Evolutionary conservation across 2,113 vertebrate genomes (phyloP), one percentile per base, ranked within the genome.

Genomic region (Sinosuthora webbiana): DNA sequence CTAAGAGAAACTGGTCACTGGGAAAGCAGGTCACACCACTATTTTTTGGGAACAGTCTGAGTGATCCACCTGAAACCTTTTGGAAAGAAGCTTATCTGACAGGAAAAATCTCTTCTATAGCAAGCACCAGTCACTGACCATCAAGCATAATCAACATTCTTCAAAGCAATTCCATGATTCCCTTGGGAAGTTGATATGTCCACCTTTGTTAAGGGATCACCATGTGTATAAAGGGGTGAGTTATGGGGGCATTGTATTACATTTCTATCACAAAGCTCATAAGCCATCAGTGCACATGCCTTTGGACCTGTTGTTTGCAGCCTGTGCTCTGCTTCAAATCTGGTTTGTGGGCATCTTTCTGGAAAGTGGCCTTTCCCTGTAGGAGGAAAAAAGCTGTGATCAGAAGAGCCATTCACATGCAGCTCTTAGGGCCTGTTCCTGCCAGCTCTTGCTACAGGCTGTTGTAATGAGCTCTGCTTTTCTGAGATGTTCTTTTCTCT

Each of bases 401-500:
- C 83, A 44, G 71, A 73, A 82, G 22, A 69, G 39, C 19, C 25
- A 21, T 44, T 75, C 52, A 37, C 21, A 41, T 10, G 52, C 27
- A 77, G 50, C 9, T 88, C 37, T 47, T 19, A 28, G 45, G 50
- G 14, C 23, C 60, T 27, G 35, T 24, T 79, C 42, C 52, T 84
- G 39, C 30, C 59, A 69, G 30, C n/a, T 85, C 62, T 85, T 42
- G 25, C 63, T 63, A n/a, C 25, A 39, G 74, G 30, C 28, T 74
- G 17, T 17, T 87, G 19, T 27, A 70, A 80, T 31, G 57, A 89
- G 64, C 67, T 91, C 70, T 62, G 35, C 39, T 93, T 90, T 90
- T 59, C 80, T 64, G n/a, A 93, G 56, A 87, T 56, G 41, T 21
- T 63, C 28, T 63, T 92, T 93, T 87, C 41, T 77, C 33, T 82